These are phyloP conservation scores for Morpho achilles DNA, from an alignment of 2,888 invertebrate genomes.

Conservation along the genomic window DNA sequence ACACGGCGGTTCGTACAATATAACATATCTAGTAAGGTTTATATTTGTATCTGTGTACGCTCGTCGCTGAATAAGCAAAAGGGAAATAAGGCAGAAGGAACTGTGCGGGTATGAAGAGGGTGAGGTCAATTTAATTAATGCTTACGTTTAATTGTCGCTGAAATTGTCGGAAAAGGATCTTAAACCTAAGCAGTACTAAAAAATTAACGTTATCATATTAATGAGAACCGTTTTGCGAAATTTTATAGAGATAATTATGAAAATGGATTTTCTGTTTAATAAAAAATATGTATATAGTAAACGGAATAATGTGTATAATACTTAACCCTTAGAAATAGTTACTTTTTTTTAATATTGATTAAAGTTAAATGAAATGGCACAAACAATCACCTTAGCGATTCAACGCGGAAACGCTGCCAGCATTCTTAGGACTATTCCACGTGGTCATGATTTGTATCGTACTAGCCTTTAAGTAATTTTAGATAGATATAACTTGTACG, in stretches of 20 bases:
- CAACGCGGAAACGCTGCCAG: too few relatives aligned
- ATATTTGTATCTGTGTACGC: slow-evolving; percentile 9
- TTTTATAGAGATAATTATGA: background rate
- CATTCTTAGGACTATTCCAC: too few relatives aligned
- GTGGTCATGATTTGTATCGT: too few relatives aligned
- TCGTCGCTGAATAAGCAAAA: slow-evolving; percentile 71
- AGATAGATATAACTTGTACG: too few relatives aligned
- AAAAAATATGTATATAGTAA: background rate
- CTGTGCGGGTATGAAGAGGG: slow-evolving; percentile 37
- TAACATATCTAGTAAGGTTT: slow-evolving; percentile 10
- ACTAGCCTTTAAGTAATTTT: too few relatives aligned
- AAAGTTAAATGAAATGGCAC: too few relatives aligned
- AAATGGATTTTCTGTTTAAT: background rate
- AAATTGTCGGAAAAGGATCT: slow-evolving; percentile 61
- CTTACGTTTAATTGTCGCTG: slow-evolving; percentile 72
- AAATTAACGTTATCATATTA: slow-evolving; percentile 3
- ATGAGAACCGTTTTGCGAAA: slow-evolving; percentile 1
- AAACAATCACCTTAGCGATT: too few relatives aligned
- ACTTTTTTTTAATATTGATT: too few relatives aligned
- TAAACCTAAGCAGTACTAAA: slow-evolving; percentile 23
- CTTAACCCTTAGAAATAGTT: too few relatives aligned
- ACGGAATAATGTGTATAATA: slow-evolving; percentile 9
- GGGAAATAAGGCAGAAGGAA: slow-evolving; percentile 64
- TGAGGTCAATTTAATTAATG: slow-evolving; percentile 71
- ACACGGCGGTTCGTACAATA: too few relatives aligned